Percentiles rank a stretch among this genome's conserved stretches.
Conservation (phyloP, 2,113 vertebrate species). For the Microcebus griseorufus region DNA sequence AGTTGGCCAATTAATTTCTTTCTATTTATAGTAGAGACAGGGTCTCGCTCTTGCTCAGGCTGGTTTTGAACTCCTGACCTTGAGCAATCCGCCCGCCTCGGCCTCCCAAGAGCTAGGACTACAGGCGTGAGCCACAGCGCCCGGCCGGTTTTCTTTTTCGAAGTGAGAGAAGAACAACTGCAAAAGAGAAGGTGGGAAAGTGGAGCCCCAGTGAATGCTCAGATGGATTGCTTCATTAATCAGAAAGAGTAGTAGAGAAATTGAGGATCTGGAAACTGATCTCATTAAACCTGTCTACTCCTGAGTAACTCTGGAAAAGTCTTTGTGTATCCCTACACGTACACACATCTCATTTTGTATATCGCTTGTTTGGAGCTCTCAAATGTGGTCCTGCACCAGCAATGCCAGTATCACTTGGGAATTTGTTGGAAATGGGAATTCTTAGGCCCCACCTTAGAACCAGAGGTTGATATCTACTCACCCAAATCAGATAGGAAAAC, state of each 20-base stretch:
- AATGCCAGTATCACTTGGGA: not conserved
- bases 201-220: not conserved
- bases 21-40: no score
- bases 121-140: no score
- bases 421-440: constrained; percentile 17
- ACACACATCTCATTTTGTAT: not conserved
- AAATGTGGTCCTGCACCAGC: not conserved
- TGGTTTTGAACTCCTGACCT: no score
- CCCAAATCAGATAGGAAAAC: not conserved
- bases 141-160: not conserved
- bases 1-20: no score
- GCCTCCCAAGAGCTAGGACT: no score
- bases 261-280: not conserved
- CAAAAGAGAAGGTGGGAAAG: not conserved
- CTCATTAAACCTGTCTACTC: not conserved
- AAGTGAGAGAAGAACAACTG: not conserved
- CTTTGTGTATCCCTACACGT: not conserved
- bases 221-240: not conserved
- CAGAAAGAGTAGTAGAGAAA: not conserved
- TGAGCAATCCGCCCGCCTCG: no score
- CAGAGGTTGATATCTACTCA: not conserved
- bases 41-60: no score
- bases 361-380: not conserved
- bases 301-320: not conserved
- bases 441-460: not conserved